Base-by-base conservation (phyloP, 1,140 invertebrate genomes). In the Eupristina koningsbergeri region DNA sequence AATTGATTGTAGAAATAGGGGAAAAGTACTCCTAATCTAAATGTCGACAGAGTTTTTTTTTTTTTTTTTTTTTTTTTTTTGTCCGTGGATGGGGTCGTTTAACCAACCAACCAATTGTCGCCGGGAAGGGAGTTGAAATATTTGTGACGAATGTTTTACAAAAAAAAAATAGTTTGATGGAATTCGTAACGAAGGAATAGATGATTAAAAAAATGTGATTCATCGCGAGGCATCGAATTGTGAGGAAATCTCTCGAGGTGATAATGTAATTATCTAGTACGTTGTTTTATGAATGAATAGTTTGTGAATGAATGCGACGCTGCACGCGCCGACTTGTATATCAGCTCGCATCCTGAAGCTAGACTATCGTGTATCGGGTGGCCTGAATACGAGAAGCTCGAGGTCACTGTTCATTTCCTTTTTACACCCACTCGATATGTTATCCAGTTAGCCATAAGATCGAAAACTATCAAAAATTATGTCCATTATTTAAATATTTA, bases 321-420 rank as follows among this genome's bases (percentile, higher is more conserved):
- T 85, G 86, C 85, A 87, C 83, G 88, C 85, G 80, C 84, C 83
- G 86, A 81, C 88, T 89, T 88, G 86, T 75, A 47, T 90, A 90
- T 91, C 89, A 87, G 85, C 84, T 87, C 84, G 87, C 90, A 92
- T 92, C 90, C 90, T 91, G 90, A 88, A 89, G 86, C 87, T 86
- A 73, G 85, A 86, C 86, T 88, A 89, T 88, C 89, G 73, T 87
- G 84, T 91, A 92, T 92, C 91, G 89, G 86, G 87, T 90, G 90
- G 89, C 90, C 91, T 91, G 91, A 92, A 92, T 91, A 89, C 85
- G 86, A 86, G 85, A 86, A 86, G 86, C 85, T 85, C 89, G 90
- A 91, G 91, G 90, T 90, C 90, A 88, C 88, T 90, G 86, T 87
- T 88, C 90, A 88, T 87, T 92, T 90, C 91, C 91, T 91, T 88